phyloP scores from a whole-genome alignment of 2,113 vertebrate genomes.

The Myiagra hebetior region DNA sequence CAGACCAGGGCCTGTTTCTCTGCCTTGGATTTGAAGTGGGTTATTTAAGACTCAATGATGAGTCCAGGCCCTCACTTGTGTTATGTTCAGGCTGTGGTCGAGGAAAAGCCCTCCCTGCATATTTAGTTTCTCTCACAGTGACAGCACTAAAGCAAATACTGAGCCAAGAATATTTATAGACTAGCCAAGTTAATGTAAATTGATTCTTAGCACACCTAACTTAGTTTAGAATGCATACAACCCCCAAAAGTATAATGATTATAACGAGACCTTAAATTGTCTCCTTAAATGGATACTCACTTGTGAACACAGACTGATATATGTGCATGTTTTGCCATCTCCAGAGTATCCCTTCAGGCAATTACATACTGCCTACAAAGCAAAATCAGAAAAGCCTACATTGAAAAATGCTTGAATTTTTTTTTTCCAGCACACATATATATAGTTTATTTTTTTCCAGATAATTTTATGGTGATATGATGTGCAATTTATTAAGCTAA shows the following conservation, averaged over 20 bases:
- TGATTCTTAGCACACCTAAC: not conserved
- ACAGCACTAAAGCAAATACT: not conserved
- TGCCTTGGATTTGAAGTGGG: not conserved
- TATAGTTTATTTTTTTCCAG: not conserved
- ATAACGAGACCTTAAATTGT: not conserved
- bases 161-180: not conserved
- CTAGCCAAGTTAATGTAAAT: not conserved
- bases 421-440: not conserved
- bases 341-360: constrained; percentile 80
- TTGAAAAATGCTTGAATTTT: not conserved
- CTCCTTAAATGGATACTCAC: constrained; percentile 66
- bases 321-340: constrained; percentile 78
- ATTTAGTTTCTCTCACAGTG: not conserved
- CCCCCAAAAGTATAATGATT: not conserved
- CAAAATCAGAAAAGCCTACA: not conserved
- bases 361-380: constrained; percentile 81
- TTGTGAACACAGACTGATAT: constrained; percentile 77
- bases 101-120: not conserved
- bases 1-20: not conserved
- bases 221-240: not conserved
- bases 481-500: not conserved
- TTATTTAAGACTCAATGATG: not conserved
- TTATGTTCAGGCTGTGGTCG: not conserved
- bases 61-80: not conserved
- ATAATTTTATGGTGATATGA: not conserved